A percentile compares a stretch with the other conserved stretches of the same genome.
phyloP scores from a whole-genome alignment of 2,888 invertebrate genomes.

The Eupithecia exiguata region DNA sequence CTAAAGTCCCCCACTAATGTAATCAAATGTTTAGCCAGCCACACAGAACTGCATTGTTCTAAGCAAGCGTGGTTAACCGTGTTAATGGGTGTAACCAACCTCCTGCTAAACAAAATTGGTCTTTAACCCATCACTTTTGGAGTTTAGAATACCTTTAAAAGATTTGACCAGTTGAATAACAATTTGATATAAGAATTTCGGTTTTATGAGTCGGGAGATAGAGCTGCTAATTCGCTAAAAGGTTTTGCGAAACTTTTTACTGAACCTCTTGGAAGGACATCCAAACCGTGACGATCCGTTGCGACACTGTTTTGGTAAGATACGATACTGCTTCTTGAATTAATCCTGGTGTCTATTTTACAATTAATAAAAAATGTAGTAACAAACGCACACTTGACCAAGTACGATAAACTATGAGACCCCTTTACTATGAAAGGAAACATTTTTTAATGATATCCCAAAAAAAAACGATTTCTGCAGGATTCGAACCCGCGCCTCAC shows the following conservation, averaged over 20 bases:
- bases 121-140: slow-evolving; percentile 46
- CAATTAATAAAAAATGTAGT: not conserved
- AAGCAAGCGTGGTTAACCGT: slow-evolving; percentile 70
- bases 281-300: slow-evolving; percentile 64
- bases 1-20: slow-evolving; percentile 46
- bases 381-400: not conserved
- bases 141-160: slow-evolving; percentile 46
- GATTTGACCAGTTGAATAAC: slow-evolving; percentile 18
- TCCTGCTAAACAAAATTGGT: slow-evolving; percentile 43
- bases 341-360: not conserved
- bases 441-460: too few relatives aligned
- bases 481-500: too few relatives aligned
- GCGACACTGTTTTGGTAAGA: slow-evolving; percentile 55
- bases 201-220: slow-evolving; percentile 48
- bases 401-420: not conserved
- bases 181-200: slow-evolving; percentile 41
- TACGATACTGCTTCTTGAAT: slow-evolving; percentile 32
- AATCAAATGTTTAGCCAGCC: slow-evolving; percentile 51
- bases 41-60: slow-evolving; percentile 57
- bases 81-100: slow-evolving; percentile 65
- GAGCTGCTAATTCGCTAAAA: slow-evolving; percentile 47
- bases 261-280: slow-evolving; percentile 64
- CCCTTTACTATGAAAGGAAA: too few relatives aligned
- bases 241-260: slow-evolving; percentile 64
- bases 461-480: too few relatives aligned